Evolutionary conservation across 2,888 invertebrate genomes (phyloP), one percentile per base, ranked within the genome.

Genomic region (Gnatocerus cornutus): DNA sequence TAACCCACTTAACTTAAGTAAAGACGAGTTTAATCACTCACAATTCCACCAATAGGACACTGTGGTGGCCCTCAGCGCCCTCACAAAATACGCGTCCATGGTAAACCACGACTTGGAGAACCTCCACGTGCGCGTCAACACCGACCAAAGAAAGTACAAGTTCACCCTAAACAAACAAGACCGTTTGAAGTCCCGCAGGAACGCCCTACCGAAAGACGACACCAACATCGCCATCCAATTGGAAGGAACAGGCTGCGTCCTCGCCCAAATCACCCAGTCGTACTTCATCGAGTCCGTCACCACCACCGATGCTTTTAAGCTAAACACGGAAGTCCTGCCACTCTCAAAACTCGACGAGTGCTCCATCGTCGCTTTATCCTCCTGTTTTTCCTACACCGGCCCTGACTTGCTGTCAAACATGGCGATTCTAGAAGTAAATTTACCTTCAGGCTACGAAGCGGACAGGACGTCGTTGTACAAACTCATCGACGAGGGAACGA

Each of bases 371-470:
- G 82, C 83, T 43, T 74, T 88, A 41, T 78, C 80, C 12, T 81
- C 84, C 1, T 85, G 85, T 73, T 73, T 85, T 30, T 77, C 83
- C 1, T 84, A 84, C 58, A 76, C 72, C 14, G 81, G 81, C 14
- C 78, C 85, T 2, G 87, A 87, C 69, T 85, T 84, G 68, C 84
- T 86, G 39, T 87, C 89, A 14, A 90, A 89, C 76, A 90, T 90
- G 90, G 88, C 89, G 29, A 84, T 90, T 9, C 79, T 90, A 73
- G 91, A 92, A 78, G 85, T 91, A 16, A 82, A 86, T 0, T 86
- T 92, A 78, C 90, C 91, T 6, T 89, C 90, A 1, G 91, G 91
- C 0, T 91, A 87, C 76, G 87, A 87, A 5, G 89, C 90, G 0
- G 90, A 91, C 74, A 87, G 89, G 4, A 82, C 86, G 0, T 86